Percentiles rank a stretch among this genome's conserved stretches.
phyloP scores from a whole-genome alignment of 2,797 vertebrate genomes.

The Platyrinchus mystaceus region DNA sequence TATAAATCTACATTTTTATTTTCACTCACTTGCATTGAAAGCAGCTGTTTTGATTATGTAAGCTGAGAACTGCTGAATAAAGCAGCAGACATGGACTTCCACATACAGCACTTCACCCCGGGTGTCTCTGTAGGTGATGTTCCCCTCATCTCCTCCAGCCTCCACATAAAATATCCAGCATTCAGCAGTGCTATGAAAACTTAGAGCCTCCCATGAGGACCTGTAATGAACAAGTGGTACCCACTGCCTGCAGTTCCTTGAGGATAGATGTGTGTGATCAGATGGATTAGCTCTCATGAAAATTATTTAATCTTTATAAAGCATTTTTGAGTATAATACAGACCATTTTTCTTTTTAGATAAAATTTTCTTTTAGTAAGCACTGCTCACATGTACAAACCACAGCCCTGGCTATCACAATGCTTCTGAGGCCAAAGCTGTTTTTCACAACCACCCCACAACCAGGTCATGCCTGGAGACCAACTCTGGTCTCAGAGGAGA shows the following conservation, averaged over 20 bases:
- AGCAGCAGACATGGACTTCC: not conserved
- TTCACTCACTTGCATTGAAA: not conserved
- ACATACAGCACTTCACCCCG: not conserved
- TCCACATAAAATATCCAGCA: not conserved
- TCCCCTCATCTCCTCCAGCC: not conserved
- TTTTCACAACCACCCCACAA: not conserved
- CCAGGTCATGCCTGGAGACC: not conserved
- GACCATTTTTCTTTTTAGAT: not conserved
- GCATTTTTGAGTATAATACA: not conserved
- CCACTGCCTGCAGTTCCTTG: not conserved
- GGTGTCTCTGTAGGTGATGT: not conserved
- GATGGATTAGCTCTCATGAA: not conserved
- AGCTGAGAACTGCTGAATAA: not conserved
- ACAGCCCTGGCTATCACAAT: not conserved
- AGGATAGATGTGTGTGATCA: not conserved
- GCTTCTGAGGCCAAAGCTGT: not conserved
- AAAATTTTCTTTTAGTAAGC: not conserved
- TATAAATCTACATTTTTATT: not conserved
- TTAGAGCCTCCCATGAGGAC: not conserved
- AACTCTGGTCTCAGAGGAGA: not conserved
- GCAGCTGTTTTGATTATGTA: not conserved
- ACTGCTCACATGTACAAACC: not conserved
- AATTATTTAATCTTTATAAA: not conserved
- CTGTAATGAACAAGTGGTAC: not conserved
- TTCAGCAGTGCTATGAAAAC: not conserved